Conservation (phyloP, 1,140 invertebrate genomes). For the Druon quercuslanigerum region DNA sequence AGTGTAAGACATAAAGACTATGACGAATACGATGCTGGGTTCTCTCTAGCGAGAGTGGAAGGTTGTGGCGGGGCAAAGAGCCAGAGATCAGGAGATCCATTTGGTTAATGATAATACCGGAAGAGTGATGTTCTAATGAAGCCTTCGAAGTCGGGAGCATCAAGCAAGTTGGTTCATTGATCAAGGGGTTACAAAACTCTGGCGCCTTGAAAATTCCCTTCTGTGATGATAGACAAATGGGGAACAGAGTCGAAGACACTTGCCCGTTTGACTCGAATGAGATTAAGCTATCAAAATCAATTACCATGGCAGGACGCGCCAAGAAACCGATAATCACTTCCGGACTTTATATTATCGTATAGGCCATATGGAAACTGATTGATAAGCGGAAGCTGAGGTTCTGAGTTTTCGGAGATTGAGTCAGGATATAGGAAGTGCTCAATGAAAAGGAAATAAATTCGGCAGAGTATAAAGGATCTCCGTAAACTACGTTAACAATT, state of each 20-base stretch:
- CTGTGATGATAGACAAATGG: slow-evolving; percentile 40
- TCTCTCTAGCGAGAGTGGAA: neutral
- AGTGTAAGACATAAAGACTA: slow-evolving; percentile 8
- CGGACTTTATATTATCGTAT: slow-evolving; percentile 37
- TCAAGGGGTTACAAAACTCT: slow-evolving; percentile 39
- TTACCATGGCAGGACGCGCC: slow-evolving; percentile 45
- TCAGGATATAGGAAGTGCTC: too few relatives aligned
- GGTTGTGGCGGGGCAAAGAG: too few relatives aligned
- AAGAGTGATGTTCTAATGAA: neutral
- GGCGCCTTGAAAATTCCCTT: slow-evolving; percentile 40
- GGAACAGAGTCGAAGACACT: slow-evolving; percentile 53
- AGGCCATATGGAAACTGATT: neutral
- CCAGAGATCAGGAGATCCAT: neutral
- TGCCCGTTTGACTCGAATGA: slow-evolving; percentile 53
- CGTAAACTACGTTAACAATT: too few relatives aligned
- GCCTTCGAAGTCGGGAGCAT: neutral
- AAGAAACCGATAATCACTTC: slow-evolving; percentile 50
- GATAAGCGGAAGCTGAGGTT: neutral
- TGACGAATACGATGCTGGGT: slow-evolving; percentile 13
- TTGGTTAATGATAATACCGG: slow-evolving; percentile 7
- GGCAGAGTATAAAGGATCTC: too few relatives aligned
- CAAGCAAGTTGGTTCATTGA: slow-evolving; percentile 46
- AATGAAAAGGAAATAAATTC: too few relatives aligned
- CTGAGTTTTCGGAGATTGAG: too few relatives aligned
- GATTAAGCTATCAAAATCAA: slow-evolving; percentile 55